phyloP scores from a whole-genome alignment of 2,797 vertebrate species.

The Apodemus agrarius region DNA sequence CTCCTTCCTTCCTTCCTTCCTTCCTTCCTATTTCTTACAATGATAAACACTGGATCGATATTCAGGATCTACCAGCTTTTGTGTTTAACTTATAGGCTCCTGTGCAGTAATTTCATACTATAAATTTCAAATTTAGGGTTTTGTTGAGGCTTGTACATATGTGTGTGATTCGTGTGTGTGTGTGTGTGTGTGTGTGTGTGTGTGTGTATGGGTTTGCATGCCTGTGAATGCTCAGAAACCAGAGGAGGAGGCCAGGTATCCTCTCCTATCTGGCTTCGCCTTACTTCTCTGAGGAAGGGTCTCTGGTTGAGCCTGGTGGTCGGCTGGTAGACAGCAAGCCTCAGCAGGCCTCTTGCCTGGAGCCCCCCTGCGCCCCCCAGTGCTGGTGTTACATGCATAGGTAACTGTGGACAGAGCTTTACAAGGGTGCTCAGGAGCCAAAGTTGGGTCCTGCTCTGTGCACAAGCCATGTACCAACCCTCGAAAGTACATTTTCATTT shows the following conservation, averaged over 20 bases:
- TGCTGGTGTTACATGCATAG: neutral
- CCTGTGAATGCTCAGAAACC: neutral
- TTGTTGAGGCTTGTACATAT: neutral
- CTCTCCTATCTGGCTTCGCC: neutral
- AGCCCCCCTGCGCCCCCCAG: too few species aligned
- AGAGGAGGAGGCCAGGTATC: neutral
- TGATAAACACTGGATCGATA: neutral
- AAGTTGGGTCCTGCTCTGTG: neutral
- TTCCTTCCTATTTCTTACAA: slow-evolving; percentile 3
- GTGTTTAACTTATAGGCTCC: neutral
- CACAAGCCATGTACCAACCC: neutral
- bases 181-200: neutral
- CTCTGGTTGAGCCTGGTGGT: neutral
- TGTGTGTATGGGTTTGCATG: neutral
- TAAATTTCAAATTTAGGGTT: slow-evolving; percentile 14
- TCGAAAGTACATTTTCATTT: slow-evolving; percentile 1
- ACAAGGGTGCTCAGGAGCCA: neutral
- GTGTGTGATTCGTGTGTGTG: neutral
- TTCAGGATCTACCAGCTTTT: rapidly evolving
- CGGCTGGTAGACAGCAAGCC: too few species aligned
- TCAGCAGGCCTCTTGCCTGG: neutral
- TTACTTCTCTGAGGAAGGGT: neutral
- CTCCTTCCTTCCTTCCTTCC: neutral
- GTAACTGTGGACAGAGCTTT: neutral
- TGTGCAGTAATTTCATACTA: neutral